These are phyloP conservation scores for Eupithecia subfuscata DNA, from an alignment of 2,888 invertebrate species.

Conservation along the genomic window DNA sequence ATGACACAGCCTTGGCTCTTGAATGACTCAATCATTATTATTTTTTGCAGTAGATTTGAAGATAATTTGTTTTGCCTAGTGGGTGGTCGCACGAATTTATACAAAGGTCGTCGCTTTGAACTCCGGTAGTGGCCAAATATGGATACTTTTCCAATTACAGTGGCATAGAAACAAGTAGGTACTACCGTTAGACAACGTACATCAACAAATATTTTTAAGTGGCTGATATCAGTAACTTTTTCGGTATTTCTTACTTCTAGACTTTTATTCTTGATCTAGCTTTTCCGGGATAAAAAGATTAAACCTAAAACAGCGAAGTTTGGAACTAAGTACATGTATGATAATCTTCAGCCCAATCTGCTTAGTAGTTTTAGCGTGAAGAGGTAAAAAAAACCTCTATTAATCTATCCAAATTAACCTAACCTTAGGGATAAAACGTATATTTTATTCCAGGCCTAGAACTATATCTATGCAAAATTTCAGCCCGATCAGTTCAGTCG, in stretches of 20 bases:
- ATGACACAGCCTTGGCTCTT: constrained; percentile 14
- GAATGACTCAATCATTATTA: constrained; percentile 15
- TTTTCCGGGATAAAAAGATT: no score
- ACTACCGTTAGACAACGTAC: not conserved
- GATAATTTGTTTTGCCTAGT: constrained; percentile 7
- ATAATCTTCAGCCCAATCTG: no score
- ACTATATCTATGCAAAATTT: no score
- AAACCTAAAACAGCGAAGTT: no score
- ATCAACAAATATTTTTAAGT: not conserved
- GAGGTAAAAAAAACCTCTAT: no score
- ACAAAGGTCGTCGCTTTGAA: constrained; percentile 1
- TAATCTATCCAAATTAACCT: no score
- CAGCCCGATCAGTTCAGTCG: no score
- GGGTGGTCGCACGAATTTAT: constrained; percentile 4
- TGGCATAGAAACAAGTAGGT: not conserved
- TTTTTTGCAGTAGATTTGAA: not conserved
- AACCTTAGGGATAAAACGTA: no score
- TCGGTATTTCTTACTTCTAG: not conserved
- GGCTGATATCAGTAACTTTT: not conserved
- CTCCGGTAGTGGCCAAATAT: not conserved
- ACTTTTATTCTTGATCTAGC: no score
- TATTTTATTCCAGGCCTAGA: no score
- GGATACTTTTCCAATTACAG: not conserved
- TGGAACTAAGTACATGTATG: no score
- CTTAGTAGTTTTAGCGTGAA: no score